Evolutionary conservation across 2,797 vertebrate species (phyloP), one percentile per base, ranked within the genome.

Genomic region (Sebastiscus tertius): DNA sequence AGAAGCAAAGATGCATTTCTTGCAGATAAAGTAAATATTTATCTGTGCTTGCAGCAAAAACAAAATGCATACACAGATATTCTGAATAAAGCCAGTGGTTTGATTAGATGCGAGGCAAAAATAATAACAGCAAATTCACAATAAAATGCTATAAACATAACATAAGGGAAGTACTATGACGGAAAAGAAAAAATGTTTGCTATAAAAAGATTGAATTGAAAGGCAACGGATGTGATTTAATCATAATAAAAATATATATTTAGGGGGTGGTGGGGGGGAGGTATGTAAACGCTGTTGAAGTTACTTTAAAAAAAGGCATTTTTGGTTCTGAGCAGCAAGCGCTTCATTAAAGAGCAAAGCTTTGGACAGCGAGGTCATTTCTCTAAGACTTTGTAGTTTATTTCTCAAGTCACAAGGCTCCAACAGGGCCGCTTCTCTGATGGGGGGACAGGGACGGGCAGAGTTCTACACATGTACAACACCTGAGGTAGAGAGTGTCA

Each of bases 401-500:
- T 79, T 39, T 34, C 12, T 79, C n/a, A 9, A 8, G 59, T 67
- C 65, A 64, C 67, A 26, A 52, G 9, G 27, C 49, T 80, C 36
- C 24, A 26, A 76, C 36, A 29, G 27, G n/a, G 71, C 39, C 56
- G 42, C 74, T 61, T 76, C 9, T 36, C 75, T 74, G 60, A 55
- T 12, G 66, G 13, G 78, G 33, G 64, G 49, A 72, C 49, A 66
- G 33, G 26, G 58, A 9, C 6, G 58, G n/a, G 79, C 69, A 79
- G 66, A 82, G 83, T 62, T 81, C 64, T 34, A 80, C 72, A 63
- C 75, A 70, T 62, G 49, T 39, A 80, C 71, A 75, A 82, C 65
- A 82, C 79, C 80, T 89, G 91, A 93, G 92, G 90, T 92, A 92
- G 89, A 79, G 72, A 26, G 80, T 54, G 83, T 89, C 83, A 66